These are phyloP conservation scores for Lacerta agilis DNA, from an alignment of 2,797 vertebrate species.

Conservation along the genomic window DNA sequence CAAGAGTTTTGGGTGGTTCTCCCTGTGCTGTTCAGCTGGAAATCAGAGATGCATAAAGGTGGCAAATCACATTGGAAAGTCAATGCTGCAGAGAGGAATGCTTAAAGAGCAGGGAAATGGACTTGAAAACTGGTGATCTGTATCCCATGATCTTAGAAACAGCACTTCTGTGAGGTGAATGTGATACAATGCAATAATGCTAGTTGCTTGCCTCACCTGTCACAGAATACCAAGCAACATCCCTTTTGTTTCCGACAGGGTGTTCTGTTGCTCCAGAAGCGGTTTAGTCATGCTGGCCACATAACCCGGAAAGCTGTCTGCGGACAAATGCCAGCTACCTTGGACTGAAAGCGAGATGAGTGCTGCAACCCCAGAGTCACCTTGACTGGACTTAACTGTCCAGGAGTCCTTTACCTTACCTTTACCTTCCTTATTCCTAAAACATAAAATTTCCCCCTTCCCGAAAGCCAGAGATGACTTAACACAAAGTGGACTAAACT, in stretches of 20 bases:
- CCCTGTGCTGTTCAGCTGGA: constrained; percentile 33
- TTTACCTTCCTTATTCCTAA: background rate
- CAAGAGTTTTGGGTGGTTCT: constrained; percentile 4
- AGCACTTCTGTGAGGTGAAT: background rate
- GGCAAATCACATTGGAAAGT: constrained; percentile 1
- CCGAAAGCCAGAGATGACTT: background rate
- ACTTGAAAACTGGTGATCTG: background rate
- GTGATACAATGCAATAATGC: background rate
- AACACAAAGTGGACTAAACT: background rate
- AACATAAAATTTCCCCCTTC: background rate
- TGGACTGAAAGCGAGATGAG: too few species aligned
- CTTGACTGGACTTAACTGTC: too few species aligned
- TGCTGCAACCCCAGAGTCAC: too few species aligned
- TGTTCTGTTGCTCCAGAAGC: too few species aligned
- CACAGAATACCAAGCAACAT: background rate
- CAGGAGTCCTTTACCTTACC: too few species aligned
- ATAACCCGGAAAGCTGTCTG: too few species aligned
- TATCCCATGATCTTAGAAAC: background rate
- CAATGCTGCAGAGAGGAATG: background rate
- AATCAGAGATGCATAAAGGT: constrained; percentile 24
- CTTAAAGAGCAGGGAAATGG: background rate
- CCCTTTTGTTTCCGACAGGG: background rate
- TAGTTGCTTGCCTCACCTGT: background rate
- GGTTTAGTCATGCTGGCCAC: too few species aligned
- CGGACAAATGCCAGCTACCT: too few species aligned